A percentile compares a stretch with the other conserved stretches of the same genome.
Conservation (phyloP, 2,888 invertebrate species). For the Pyrrhosoma nymphula region DNA sequence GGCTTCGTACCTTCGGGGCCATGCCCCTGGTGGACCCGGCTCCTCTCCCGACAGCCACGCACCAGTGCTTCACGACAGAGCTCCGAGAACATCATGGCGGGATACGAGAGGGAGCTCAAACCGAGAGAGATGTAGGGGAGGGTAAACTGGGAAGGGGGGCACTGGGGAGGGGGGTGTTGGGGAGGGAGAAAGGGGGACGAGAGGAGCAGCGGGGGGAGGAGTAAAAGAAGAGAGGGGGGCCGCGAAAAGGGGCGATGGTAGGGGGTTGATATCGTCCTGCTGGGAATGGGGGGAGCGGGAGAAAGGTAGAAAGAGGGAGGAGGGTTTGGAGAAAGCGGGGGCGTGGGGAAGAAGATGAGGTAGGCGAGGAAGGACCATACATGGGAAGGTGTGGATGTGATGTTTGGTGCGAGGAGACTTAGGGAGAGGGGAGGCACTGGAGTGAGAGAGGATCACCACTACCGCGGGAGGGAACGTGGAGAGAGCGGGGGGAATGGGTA, state of each 20-base stretch:
- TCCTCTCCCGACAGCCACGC: slow-evolving; percentile 75
- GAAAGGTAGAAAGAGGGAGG: neutral
- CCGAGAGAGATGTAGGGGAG: slow-evolving; percentile 35
- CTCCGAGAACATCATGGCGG: slow-evolving; percentile 79
- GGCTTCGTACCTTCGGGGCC: slow-evolving; percentile 42
- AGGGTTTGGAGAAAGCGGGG: neutral
- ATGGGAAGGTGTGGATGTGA: slow-evolving; percentile 12
- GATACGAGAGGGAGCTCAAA: slow-evolving; percentile 57
- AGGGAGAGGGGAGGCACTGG: neutral
- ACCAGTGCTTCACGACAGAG: slow-evolving; percentile 81
- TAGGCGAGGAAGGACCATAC: neutral
- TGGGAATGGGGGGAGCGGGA: neutral
- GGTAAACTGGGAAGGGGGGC: neutral
- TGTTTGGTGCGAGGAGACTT: neutral
- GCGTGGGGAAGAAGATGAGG: neutral
- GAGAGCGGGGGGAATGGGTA: neutral
- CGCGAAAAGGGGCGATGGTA: neutral
- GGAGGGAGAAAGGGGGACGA: neutral
- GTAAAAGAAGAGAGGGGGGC: neutral
- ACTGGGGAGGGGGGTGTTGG: neutral
- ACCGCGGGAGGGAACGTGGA: neutral
- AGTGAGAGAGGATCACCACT: neutral
- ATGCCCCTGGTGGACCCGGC: slow-evolving; percentile 64
- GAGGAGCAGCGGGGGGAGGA: neutral
- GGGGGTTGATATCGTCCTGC: neutral